These are phyloP conservation scores for Leptoteleia sp. DNA, from an alignment of 1,140 invertebrate species.

Conservation along the genomic window DNA sequence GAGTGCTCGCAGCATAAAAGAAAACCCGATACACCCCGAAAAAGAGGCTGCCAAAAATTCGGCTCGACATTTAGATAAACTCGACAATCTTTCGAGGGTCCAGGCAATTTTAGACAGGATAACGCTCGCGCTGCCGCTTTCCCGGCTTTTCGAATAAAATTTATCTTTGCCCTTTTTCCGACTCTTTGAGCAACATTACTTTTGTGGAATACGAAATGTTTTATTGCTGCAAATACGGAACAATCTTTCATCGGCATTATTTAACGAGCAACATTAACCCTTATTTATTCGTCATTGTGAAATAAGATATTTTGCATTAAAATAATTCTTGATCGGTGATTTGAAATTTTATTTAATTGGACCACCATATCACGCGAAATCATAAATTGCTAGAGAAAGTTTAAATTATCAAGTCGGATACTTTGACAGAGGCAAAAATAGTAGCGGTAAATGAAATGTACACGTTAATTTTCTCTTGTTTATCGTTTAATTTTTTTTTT, in stretches of 20 bases:
- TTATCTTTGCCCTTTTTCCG: slow-evolving; percentile 20
- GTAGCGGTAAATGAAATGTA: no score
- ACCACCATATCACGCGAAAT: no score
- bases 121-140: slow-evolving; percentile 11
- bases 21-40: slow-evolving; percentile 10
- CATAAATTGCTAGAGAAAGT: no score
- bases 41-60: slow-evolving; percentile 36
- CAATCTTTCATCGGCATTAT: not conserved
- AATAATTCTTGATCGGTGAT: no score
- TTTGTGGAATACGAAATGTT: not conserved
- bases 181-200: slow-evolving; percentile 8
- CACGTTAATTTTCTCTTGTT: no score
- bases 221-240: slow-evolving; percentile 1
- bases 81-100: slow-evolving; percentile 15
- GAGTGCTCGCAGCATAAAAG: slow-evolving; percentile 17
- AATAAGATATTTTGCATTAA: no score
- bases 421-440: no score
- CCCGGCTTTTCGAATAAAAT: slow-evolving; percentile 22
- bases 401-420: no score
- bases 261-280: not conserved
- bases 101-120: slow-evolving; percentile 24
- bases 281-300: not conserved
- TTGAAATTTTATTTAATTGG: no score
- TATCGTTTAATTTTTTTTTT: no score
- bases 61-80: slow-evolving; percentile 24